phyloP scores from a whole-genome alignment of 2,888 invertebrate species.

The Netelia melanura region DNA sequence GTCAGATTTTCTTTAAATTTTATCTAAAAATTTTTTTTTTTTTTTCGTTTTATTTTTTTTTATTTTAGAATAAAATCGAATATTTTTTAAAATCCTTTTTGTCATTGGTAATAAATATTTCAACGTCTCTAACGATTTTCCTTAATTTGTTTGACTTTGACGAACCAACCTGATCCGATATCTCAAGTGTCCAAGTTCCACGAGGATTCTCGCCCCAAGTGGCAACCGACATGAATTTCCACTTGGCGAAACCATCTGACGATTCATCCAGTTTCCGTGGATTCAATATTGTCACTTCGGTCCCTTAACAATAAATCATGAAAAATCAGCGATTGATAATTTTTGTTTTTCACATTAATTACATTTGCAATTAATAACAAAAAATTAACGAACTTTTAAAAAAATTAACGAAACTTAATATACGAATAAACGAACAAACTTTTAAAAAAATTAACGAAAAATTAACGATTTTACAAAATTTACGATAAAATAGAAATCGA shows the following conservation, averaged over 20 bases:
- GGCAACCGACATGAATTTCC: slow-evolving; percentile 96
- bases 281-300: slow-evolving; percentile 89
- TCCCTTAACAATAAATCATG: slow-evolving; percentile 86
- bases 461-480: no score
- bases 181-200: slow-evolving; percentile 89
- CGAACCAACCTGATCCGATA: slow-evolving; percentile 84
- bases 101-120: no score
- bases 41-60: no score
- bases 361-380: neutral
- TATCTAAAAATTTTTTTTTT: no score
- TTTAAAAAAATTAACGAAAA: no score
- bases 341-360: neutral
- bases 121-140: neutral
- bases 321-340: neutral
- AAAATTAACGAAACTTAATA: no score
- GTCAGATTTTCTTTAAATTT: no score
- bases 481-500: no score
- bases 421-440: no score
- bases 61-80: no score
- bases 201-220: slow-evolving; percentile 95
- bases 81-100: no score
- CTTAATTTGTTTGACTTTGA: slow-evolving; percentile 31
- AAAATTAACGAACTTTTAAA: no score
- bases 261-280: slow-evolving; percentile 90
- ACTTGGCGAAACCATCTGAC: slow-evolving; percentile 90